phyloP scores from a whole-genome alignment of 2,797 vertebrate species.

The Octomys mimax region DNA sequence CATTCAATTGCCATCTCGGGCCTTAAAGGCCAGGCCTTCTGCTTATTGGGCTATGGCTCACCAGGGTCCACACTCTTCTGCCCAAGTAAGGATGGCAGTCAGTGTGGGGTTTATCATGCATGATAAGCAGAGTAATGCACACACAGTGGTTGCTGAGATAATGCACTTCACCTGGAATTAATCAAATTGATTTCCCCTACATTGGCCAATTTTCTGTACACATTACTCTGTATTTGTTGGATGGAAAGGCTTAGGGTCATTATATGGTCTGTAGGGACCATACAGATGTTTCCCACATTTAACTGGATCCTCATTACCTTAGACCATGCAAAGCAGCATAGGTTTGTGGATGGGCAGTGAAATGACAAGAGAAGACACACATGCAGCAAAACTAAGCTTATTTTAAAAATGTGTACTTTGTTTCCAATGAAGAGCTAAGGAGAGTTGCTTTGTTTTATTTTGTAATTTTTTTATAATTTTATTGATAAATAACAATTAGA shows the following conservation, averaged over 20 bases:
- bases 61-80: not conserved
- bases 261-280: too few relatives aligned
- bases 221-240: not conserved
- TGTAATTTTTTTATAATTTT: too few relatives aligned
- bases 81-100: not conserved
- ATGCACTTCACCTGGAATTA: not conserved
- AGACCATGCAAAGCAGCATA: not conserved
- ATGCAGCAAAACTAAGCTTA: not conserved
- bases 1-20: not conserved
- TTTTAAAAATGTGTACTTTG: not conserved
- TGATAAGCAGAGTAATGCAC: not conserved
- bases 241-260: not conserved
- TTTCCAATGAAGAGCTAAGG: not conserved
- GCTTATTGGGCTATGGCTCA: too few relatives aligned
- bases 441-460: too few relatives aligned
- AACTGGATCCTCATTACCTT: not conserved
- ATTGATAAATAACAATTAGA: too few relatives aligned
- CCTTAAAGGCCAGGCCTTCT: not conserved
- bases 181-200: not conserved
- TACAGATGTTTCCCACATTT: not conserved
- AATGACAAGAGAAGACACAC: not conserved
- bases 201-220: not conserved
- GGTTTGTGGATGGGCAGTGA: not conserved
- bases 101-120: too few relatives aligned
- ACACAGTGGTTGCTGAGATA: not conserved